These are phyloP conservation scores for Limnodromus scolopaceus DNA, from an alignment of 2,797 vertebrate species.

Conservation along the genomic window DNA sequence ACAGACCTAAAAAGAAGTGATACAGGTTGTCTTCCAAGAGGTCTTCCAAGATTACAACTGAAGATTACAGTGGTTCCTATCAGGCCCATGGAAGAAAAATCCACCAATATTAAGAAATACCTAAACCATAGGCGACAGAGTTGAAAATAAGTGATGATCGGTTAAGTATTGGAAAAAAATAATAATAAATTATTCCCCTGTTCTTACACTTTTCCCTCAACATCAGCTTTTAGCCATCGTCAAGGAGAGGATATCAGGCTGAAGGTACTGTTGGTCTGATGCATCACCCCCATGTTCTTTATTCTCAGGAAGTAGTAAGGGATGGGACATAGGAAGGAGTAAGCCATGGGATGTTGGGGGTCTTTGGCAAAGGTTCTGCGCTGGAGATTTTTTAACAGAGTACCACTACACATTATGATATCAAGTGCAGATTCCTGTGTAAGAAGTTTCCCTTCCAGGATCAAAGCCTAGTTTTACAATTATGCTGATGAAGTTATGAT, in stretches of 20 bases:
- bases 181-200: not conserved
- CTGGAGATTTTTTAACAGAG: not conserved
- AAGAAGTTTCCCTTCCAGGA: not conserved
- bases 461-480: not conserved
- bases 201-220: not conserved
- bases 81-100: not conserved
- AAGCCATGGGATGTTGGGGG: not conserved
- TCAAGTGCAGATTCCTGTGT: not conserved
- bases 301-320: not conserved
- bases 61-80: not conserved
- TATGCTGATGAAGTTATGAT: conserved; percentile 26
- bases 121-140: not conserved
- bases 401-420: not conserved
- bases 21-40: not conserved
- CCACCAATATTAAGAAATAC: not conserved
- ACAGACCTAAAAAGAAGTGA: not conserved
- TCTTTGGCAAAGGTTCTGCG: not conserved
- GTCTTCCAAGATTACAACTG: not conserved
- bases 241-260: not conserved
- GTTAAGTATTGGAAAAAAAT: not conserved
- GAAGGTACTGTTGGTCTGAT: not conserved
- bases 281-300: rapidly evolving
- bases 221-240: not conserved
- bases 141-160: not conserved
- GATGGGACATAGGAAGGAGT: not conserved